A percentile compares a stretch with the other conserved stretches of the same genome.
phyloP scores from a whole-genome alignment of 2,888 invertebrate genomes.

The Anagyrus pseudococci region DNA sequence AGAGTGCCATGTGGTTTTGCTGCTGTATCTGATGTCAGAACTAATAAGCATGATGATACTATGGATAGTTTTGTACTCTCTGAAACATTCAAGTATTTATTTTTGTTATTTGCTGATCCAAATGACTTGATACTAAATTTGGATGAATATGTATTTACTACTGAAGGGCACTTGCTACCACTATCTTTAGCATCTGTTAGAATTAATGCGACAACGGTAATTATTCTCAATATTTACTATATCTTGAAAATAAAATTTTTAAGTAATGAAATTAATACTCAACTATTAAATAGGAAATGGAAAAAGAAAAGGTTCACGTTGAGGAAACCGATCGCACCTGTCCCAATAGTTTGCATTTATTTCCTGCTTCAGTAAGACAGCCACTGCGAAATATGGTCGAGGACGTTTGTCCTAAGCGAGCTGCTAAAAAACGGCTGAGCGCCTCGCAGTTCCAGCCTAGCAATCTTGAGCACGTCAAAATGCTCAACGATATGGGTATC shows the following conservation, averaged over 20 bases:
- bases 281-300: slow-evolving; percentile 48
- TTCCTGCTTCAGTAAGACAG: slow-evolving; percentile 82
- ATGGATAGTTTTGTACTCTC: slow-evolving; percentile 99
- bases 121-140: slow-evolving; percentile 82
- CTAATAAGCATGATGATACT: slow-evolving; percentile 89
- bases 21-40: slow-evolving; percentile 94
- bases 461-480: slow-evolving; percentile 86
- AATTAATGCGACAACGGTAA: slow-evolving; percentile 65
- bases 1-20: slow-evolving; percentile 97
- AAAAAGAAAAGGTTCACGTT: slow-evolving; percentile 61
- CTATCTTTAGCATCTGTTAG: slow-evolving; percentile 76
- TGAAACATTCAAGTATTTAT: slow-evolving; percentile 97
- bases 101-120: slow-evolving; percentile 89
- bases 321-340: slow-evolving; percentile 78
- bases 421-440: slow-evolving; percentile 68
- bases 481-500: slow-evolving; percentile 94
- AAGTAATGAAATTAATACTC: not conserved
- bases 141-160: slow-evolving; percentile 88
- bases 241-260: not conserved
- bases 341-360: slow-evolving; percentile 83
- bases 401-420: slow-evolving; percentile 76
- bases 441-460: slow-evolving; percentile 79
- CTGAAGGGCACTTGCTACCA: slow-evolving; percentile 95
- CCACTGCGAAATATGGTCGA: slow-evolving; percentile 86
- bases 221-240: not conserved